phyloP scores from a whole-genome alignment of 2,113 vertebrate species.

The Vanacampus margaritifer region DNA sequence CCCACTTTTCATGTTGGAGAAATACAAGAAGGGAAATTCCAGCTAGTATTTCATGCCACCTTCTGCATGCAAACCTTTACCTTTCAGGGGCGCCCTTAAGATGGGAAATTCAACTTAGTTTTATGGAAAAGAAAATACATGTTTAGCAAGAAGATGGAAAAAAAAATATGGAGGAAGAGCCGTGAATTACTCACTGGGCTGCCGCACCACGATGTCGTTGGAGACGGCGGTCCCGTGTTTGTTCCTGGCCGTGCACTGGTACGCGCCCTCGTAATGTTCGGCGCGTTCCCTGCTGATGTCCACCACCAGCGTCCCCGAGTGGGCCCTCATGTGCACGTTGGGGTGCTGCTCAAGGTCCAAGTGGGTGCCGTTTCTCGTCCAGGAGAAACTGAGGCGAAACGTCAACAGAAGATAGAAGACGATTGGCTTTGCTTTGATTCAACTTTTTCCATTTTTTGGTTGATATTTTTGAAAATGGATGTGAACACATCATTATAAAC shows the following conservation, averaged over 20 bases:
- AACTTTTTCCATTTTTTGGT: neutral
- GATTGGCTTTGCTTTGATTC: neutral
- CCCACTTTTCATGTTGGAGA: neutral
- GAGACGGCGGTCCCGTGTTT: conserved; percentile 91
- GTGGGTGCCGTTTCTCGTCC: conserved; percentile 93
- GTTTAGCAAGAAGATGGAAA: conserved; percentile 10
- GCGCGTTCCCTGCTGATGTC: conserved; percentile 86
- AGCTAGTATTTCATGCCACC: conserved; percentile 21
- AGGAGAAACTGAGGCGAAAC: conserved; percentile 81
- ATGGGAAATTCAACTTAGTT: conserved; percentile 59
- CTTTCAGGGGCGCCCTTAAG: conserved; percentile 62
- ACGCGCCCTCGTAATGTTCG: conserved; percentile 87
- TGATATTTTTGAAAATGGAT: neutral
- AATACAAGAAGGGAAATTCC: conserved; percentile 27
- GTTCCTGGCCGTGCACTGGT: conserved; percentile 92
- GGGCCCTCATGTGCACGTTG: conserved; percentile 81
- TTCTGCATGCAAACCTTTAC: conserved; percentile 42
- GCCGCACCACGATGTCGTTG: conserved; percentile 85
- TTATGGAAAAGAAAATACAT: conserved; percentile 43
- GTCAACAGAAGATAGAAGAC: neutral
- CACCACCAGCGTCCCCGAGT: conserved; percentile 87
- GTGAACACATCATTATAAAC: conserved; percentile 63
- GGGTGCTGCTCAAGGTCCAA: conserved; percentile 87
- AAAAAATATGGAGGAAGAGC: neutral
- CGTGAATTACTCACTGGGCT: conserved; percentile 81